Base-by-base conservation (phyloP, 1,140 invertebrate species). In the Drosophila tristis region DNA sequence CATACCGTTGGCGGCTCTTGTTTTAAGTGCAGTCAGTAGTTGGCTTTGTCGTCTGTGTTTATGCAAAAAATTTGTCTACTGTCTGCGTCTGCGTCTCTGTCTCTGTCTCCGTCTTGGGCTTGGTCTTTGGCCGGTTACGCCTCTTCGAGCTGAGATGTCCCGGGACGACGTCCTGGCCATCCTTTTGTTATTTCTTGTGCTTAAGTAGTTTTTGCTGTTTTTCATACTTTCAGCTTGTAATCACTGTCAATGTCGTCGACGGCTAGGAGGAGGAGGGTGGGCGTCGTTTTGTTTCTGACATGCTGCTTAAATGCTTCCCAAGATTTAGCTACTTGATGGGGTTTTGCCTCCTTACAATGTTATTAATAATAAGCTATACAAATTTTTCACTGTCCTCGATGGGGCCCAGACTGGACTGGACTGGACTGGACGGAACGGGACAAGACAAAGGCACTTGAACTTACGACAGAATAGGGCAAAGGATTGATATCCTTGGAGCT, bases 351-450 rank as follows among this genome's bases (percentile, higher is more conserved):
- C 86, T 90, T 80, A 80, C 87, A 90, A 82, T 86, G 86, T 90
- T 90, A 90, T 90, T 90, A 90, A 90, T 90, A 90, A 90, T 90
- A 90, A 90, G 86, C 86, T 87, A 90, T 90, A 90, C 86, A 90
- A 90, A 90, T 90, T 90, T 90, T 80, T 90, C 65, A 86, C 61
- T 85, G 86, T 90, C 82, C 74, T 56, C 54, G 55, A 59, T 51
- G 39, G 61, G 16, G 49, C 66, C 53, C 60, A 49, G 56, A 54
- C 72, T 64, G 63, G 58, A 26, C 29, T 23, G 45, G 16, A 47
- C 51, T 51, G 29, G 44, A 29, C 35, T n/a, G 26, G 58, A 35
- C 49, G 48, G 20, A 20, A 54, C 15, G 31, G 71, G 51, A 45
- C 55, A 39, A 39, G 44, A 76, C 62, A 67, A 75, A 56, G 73